A percentile compares a stretch with the other conserved stretches of the same genome.
Conservation (phyloP, 2,888 invertebrate genomes). For the Rotaria socialis region DNA sequence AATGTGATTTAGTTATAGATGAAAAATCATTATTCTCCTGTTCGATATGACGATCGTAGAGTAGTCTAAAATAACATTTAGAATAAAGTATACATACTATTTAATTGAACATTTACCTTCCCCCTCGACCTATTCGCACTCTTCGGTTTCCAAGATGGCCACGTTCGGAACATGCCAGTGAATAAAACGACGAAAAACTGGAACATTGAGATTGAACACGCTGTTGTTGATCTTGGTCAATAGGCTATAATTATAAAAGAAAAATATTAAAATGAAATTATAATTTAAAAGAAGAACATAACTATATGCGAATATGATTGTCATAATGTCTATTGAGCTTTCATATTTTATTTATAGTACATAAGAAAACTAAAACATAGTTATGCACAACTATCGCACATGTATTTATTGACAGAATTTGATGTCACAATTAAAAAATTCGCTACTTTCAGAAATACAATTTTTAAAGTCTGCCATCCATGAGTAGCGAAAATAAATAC, state of each 20-base stretch:
- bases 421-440: too few species aligned
- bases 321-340: too few species aligned
- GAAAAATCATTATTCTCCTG: not conserved
- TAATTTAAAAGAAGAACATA: not conserved
- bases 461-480: too few species aligned
- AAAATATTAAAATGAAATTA: not conserved
- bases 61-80: not conserved
- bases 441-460: too few species aligned
- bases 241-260: not conserved
- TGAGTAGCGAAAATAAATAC: too few species aligned
- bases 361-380: too few species aligned
- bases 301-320: too few species aligned
- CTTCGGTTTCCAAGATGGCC: not conserved
- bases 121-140: conserved; percentile 1
- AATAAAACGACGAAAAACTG: not conserved
- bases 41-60: conserved; percentile 1
- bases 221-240: conserved; percentile 1
- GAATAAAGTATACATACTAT: not conserved
- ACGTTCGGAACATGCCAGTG: not conserved
- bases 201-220: not conserved
- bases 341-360: too few species aligned
- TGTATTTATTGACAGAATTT: too few species aligned
- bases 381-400: too few species aligned
- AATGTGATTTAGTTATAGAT: conserved; percentile 11
- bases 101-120: not conserved